phyloP scores from a whole-genome alignment of 2,888 invertebrate species.

The Idaea dimidiata region DNA sequence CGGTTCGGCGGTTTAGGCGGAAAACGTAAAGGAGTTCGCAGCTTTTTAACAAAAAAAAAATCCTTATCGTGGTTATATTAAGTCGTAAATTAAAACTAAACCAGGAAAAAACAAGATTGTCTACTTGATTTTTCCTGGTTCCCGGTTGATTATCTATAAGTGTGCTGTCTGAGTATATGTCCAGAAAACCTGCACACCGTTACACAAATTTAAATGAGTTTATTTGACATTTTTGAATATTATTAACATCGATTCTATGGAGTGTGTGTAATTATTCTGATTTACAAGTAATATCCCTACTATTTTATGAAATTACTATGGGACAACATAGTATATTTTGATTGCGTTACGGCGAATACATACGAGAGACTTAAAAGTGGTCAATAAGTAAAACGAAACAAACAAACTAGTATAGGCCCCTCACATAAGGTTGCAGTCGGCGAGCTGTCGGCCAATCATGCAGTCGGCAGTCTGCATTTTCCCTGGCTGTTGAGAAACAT shows the following conservation, averaged over 20 bases:
- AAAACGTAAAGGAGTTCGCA: too few species aligned
- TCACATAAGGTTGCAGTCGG: background rate
- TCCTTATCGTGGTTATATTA: too few species aligned
- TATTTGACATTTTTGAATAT: slow-evolving; percentile 13
- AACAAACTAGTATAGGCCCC: background rate
- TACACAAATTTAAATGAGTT: slow-evolving; percentile 4
- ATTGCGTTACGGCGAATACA: background rate
- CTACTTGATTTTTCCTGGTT: background rate
- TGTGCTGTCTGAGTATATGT: background rate
- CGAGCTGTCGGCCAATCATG: background rate
- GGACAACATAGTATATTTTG: slow-evolving; percentile 1
- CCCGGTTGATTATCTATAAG: background rate
- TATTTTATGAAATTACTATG: background rate
- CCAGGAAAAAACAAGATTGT: background rate
- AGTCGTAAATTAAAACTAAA: background rate
- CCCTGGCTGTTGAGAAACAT: background rate
- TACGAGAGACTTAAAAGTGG: background rate
- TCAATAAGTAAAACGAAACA: background rate
- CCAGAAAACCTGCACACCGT: background rate
- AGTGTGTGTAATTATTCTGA: slow-evolving; percentile 6
- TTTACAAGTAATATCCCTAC: slow-evolving; percentile 6
- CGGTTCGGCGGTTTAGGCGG: too few species aligned
- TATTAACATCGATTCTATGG: slow-evolving; percentile 11
- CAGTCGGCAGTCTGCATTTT: background rate
- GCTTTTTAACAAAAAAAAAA: too few species aligned